phyloP scores from a whole-genome alignment of 1,140 invertebrate genomes.

The Trachymyrmex cornetzi region DNA sequence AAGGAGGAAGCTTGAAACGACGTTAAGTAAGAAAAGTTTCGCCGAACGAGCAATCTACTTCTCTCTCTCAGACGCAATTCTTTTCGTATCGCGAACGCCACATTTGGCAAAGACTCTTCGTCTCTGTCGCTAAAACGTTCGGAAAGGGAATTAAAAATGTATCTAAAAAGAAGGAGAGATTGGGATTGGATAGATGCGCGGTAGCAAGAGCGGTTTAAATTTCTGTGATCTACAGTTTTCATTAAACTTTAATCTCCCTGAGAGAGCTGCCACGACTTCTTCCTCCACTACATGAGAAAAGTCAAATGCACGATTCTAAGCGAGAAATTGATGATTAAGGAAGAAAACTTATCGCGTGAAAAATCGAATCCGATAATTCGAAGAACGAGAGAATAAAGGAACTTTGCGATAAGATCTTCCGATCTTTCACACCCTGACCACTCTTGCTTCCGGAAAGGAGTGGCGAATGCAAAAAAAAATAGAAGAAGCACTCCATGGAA shows the following conservation, averaged over 20 bases:
- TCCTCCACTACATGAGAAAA: neutral
- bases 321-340: slow-evolving; percentile 3
- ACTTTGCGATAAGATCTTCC: slow-evolving; percentile 22
- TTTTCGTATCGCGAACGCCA: neutral
- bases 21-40: slow-evolving; percentile 44
- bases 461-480: slow-evolving; percentile 19
- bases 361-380: slow-evolving; percentile 6
- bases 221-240: neutral
- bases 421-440: neutral
- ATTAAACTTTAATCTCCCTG: slow-evolving; percentile 33
- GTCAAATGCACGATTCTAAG: neutral
- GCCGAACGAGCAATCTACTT: slow-evolving; percentile 59
- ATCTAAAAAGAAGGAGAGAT: neutral
- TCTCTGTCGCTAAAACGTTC: slow-evolving; percentile 12
- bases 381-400: slow-evolving; percentile 34
- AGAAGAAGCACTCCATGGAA: slow-evolving; percentile 17
- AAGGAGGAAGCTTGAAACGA: slow-evolving; percentile 63
- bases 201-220: slow-evolving; percentile 22
- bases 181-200: neutral
- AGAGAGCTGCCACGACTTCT: neutral
- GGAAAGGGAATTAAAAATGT: slow-evolving; percentile 7
- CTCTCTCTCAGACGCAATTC: slow-evolving; percentile 24
- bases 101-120: neutral
- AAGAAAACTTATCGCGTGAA: neutral
- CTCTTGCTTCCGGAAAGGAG: slow-evolving; percentile 11